Percentiles rank a stretch among this genome's conserved stretches.
phyloP scores from a whole-genome alignment of 2,888 invertebrate genomes.

The Hipparchia sbordonii region DNA sequence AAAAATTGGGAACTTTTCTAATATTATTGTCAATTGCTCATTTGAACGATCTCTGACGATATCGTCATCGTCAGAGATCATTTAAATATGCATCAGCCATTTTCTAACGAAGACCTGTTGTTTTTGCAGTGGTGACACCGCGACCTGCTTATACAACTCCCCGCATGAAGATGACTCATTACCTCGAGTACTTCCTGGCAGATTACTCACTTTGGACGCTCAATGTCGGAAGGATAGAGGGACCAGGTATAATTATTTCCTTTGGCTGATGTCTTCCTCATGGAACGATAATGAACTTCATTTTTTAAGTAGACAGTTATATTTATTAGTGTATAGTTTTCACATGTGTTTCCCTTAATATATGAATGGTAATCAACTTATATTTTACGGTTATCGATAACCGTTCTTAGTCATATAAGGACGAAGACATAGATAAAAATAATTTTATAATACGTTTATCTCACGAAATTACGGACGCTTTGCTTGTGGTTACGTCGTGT shows the following conservation, averaged over 20 bases:
- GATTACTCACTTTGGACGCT: conserved; percentile 93
- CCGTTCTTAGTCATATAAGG: too few species aligned
- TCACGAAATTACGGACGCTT: too few species aligned
- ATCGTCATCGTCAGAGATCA: too few species aligned
- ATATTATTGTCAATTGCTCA: too few species aligned
- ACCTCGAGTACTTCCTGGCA: conserved; percentile 94
- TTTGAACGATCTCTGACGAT: too few species aligned
- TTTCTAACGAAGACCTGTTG: conserved; percentile 3
- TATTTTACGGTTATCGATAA: not conserved
- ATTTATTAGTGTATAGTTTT: not conserved
- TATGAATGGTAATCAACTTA: not conserved
- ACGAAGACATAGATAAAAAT: not conserved
- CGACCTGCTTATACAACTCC: conserved; percentile 95
- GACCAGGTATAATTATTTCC: conserved; percentile 82
- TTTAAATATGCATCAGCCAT: not conserved
- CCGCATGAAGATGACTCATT: conserved; percentile 96
- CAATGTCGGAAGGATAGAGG: conserved; percentile 96
- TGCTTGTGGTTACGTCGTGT: too few species aligned
- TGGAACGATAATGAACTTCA: conserved; percentile 8
- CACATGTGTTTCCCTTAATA: not conserved
- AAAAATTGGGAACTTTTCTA: not conserved
- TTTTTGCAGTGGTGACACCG: conserved; percentile 92
- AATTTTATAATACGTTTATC: too few species aligned
- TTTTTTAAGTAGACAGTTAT: not conserved
- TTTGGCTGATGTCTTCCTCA: conserved; percentile 14